Evolutionary conservation across 2,113 vertebrate genomes (phyloP), one percentile per base, ranked within the genome.

Genomic region (Thomomys bottae): DNA sequence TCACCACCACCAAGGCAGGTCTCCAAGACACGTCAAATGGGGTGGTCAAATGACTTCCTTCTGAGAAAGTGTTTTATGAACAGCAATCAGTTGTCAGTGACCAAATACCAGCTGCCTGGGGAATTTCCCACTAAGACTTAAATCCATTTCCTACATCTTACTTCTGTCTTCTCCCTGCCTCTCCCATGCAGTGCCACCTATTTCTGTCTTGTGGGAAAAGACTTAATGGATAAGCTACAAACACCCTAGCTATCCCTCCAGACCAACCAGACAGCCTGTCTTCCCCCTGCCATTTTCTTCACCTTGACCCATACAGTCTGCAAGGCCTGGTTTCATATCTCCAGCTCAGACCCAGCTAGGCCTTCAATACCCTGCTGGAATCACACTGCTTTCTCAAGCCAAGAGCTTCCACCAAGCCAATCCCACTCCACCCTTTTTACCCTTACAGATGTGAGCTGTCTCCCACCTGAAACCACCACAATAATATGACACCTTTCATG

Each of bases 251-350:
- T 45, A 54, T 54, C 15, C 24, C 2, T 34, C 59, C 36, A 34
- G 64, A 26, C 21, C 3, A 54, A 14, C 76, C 40, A 18, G 14
- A 8, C 36, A 54, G 28, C 45, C 42, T 32, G 5, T 26, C n/a
- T 61, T 24, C 40, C 14, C 18, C 4, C 70, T 18, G 17, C 6
- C 20, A 20, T 17, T 17, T 8, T 21, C 45, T 71, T 24, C 15
- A 12, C 38, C 72, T 28, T 7, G 17, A 64, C 23, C 77, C 6
- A 5, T 1, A 1, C 15, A 2, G 2, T 57, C 54, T 7, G 3
- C 57, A 75, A 88, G 38, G 34, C 71, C 81, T 23, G 36, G 75
- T 64, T 88, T 88, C 89, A 79, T n/a, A 77, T 15, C 90, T 95
- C 82, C 90, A 78, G 72, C 73, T 95, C 93, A 87, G 38, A 36